Percentiles rank a stretch among this genome's conserved stretches.
These are phyloP conservation scores for Sinocyclocheilus anophthalmus DNA, from an alignment of 2,113 vertebrate species.

Conservation along the genomic window DNA sequence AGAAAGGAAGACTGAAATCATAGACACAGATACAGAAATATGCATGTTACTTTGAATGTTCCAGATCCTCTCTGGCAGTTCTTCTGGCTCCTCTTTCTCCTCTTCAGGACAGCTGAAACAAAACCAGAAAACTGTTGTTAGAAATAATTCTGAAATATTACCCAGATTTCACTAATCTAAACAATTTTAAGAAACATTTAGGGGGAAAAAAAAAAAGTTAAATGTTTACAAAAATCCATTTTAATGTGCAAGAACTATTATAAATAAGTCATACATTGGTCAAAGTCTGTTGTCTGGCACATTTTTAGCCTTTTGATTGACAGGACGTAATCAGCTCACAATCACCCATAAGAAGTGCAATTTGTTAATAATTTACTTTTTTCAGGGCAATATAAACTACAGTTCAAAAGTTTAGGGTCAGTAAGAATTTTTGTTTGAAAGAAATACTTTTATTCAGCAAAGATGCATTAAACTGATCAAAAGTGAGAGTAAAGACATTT, in stretches of 20 bases:
- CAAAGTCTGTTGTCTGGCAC: too few relatives aligned
- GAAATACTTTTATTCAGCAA: too few relatives aligned
- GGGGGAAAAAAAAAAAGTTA: background rate
- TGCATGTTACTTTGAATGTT: conserved; percentile 81
- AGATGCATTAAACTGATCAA: too few relatives aligned
- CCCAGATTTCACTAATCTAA: background rate
- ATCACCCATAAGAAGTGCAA: too few relatives aligned
- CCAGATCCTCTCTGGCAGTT: conserved; percentile 67
- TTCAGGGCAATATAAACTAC: background rate
- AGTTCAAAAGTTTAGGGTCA: background rate
- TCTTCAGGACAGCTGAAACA: conserved; percentile 80
- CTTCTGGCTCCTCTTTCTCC: conserved; percentile 75
- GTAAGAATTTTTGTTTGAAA: too few relatives aligned
- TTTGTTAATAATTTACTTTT: background rate
- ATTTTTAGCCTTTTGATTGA: too few relatives aligned
- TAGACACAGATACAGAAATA: background rate
- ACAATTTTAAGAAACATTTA: background rate
- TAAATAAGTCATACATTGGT: too few relatives aligned
- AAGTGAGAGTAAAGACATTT: too few relatives aligned
- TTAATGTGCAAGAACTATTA: background rate
- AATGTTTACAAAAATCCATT: background rate
- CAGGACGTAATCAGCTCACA: too few relatives aligned
- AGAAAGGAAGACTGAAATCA: background rate
- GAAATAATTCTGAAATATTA: background rate
- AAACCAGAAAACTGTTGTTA: background rate